These are phyloP conservation scores for Enteromius viviparus DNA, from an alignment of 2,797 vertebrate genomes.

Conservation along the genomic window DNA sequence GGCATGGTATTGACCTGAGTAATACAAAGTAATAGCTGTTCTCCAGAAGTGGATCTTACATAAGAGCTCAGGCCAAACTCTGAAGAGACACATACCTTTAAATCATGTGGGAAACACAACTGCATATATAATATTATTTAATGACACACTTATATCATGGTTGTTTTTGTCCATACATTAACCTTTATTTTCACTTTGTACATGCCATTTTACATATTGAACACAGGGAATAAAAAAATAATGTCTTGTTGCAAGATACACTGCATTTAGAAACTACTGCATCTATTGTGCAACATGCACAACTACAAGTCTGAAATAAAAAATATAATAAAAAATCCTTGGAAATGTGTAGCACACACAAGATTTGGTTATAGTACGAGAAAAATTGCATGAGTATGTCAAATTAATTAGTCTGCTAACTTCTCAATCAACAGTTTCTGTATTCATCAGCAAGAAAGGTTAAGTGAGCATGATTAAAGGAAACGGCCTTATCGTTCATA, in stretches of 20 bases:
- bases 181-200: background rate
- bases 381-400: background rate
- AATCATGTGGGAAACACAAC: background rate
- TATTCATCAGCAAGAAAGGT: background rate
- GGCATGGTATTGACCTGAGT: background rate
- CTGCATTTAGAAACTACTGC: constrained; percentile 13
- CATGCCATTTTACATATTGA: background rate
- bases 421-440: background rate
- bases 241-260: constrained; percentile 63
- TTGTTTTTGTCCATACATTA: background rate
- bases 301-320: background rate
- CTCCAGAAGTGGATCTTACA: constrained; percentile 22
- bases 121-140: background rate
- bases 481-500: background rate
- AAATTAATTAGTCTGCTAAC: background rate
- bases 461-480: background rate
- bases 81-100: background rate
- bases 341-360: background rate
- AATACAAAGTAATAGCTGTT: constrained; percentile 20
- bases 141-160: background rate
- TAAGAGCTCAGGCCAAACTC: background rate
- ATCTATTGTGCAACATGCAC: constrained; percentile 40
- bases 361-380: background rate
- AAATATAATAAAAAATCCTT: background rate
- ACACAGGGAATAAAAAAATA: background rate